Evolutionary conservation across 2,113 vertebrate species (phyloP), one percentile per base, ranked within the genome.

Genomic region (Mionectes macconnelli): DNA sequence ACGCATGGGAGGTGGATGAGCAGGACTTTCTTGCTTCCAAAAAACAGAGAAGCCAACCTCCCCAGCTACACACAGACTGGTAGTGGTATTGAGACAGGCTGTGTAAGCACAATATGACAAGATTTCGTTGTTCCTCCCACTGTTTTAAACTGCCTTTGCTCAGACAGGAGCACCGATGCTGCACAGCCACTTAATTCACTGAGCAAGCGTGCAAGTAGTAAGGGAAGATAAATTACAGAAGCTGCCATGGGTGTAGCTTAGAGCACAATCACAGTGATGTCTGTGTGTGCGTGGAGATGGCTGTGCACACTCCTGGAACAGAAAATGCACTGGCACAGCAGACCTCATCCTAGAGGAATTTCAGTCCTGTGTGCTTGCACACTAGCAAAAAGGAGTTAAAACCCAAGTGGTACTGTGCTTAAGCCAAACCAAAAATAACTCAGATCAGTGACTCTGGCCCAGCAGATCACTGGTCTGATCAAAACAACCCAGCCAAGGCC

Each of bases 1-100:
- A 9, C 0, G 1, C 12, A 31, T 6, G 7, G 66, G 72, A 4
- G 1, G 19, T 20, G 25, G 37, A 30, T 12, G 22, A 86, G 20
- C 30, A 44, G 72, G 31, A 78, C n/a, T 12, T 52, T 23, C 49
- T 33, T 37, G 44, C 22, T 17, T 57, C 23, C 44, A 28, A 35
- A 44, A 55, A 69, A 49, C 0, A 2, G 33, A 44, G 53, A 47
- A 69, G 24, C 24, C 60, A 35, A 23, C 17, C 14, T 17, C 14
- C 5, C 23, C 21, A 49, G 0, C 1, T 4, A 12, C 1, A 1
- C 6, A 9, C 2, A 39, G 31, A 16, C 52, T 10, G 18, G 8
- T 3, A 35, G 14, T 21, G 35, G 64, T 3, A n/a, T n/a, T 1
- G 1, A 63, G 42, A 30, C 59, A n/a, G 40, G n/a, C 42, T 37